phyloP scores from a whole-genome alignment of 2,113 vertebrate genomes.

The Lampris megalopsis region DNA sequence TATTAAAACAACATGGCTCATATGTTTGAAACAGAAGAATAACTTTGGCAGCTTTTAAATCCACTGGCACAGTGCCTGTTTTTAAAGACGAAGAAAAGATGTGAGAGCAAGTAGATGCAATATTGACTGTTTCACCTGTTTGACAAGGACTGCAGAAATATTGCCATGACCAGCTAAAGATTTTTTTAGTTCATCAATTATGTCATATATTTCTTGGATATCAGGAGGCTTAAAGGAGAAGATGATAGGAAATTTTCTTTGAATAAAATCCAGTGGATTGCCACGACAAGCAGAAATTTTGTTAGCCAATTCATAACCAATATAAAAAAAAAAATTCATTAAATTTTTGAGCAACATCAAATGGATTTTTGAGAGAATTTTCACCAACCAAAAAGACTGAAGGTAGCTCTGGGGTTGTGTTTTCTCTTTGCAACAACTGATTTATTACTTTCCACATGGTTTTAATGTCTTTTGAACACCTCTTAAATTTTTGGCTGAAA shows the following conservation, averaged over 20 bases:
- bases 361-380: constrained; percentile 8
- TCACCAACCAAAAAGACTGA: constrained; percentile 8
- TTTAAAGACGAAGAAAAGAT: too few relatives aligned
- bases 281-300: constrained; percentile 10
- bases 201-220: too few relatives aligned
- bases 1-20: too few relatives aligned
- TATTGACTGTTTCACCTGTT: too few relatives aligned
- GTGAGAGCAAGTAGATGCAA: too few relatives aligned
- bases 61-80: too few relatives aligned
- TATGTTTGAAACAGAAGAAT: too few relatives aligned
- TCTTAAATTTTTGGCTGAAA: not conserved
- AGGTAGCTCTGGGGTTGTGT: constrained; percentile 13
- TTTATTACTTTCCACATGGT: not conserved
- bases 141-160: too few relatives aligned
- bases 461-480: not conserved
- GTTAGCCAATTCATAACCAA: not conserved
- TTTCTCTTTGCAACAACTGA: constrained; percentile 1
- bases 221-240: too few relatives aligned
- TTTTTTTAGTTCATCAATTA: too few relatives aligned
- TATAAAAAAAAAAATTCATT: not conserved
- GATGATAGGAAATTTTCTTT: constrained; percentile 11
- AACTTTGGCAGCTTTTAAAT: too few relatives aligned
- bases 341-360: not conserved
- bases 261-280: constrained; percentile 4
- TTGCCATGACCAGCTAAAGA: too few relatives aligned